Evolutionary conservation across 2,888 invertebrate species (phyloP), one percentile per base, ranked within the genome.

Genomic region (Drosophila nigricruria): DNA sequence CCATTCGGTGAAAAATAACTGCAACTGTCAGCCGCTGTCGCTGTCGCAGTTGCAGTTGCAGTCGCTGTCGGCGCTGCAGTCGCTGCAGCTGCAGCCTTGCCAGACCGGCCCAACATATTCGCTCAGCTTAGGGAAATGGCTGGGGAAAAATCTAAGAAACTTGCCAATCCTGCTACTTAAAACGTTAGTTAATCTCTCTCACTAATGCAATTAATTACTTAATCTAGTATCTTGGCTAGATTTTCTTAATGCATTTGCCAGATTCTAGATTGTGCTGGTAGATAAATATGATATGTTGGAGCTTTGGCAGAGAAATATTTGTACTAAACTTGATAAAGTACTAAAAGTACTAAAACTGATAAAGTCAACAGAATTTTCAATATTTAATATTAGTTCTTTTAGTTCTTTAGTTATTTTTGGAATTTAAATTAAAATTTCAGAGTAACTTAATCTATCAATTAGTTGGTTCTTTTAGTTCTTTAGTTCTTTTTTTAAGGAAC

Each of bases 1-100:
- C 88, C 89, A 89, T 84, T 84, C 60, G 88, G 80, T 79, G 88
- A 82, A 89, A 87, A 84, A 88, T 84, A 84, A 84, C 89, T 84
- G 84, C 89, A 89, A 85, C 85, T 84, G 85, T 87, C 82, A 88
- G 89, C 85, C 89, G 72, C 84, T 43, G 66, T 53, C 54, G 61
- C 61, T 38, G 73, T 25, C 40, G 47, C 42, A 16, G 42, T 20
- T 34, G 70, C 63, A 53, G 72, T 25, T 36, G 77, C 65, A 53
- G 72, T 23, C 43, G 42, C n/a, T n/a, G 36, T n/a, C 36, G 12
- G n/a, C 32, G 74, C 20, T 30, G 73, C 32, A n/a, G 43, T 14
- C 30, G 43, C 14, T 9, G 60, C 23, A 14, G 59, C 14, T 36
- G 42, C 16, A 43, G 80, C 80, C 62, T 65, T 62, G 80, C 77